Percentiles rank a stretch among this genome's conserved stretches.
Evolutionary conservation across 2,888 invertebrate species (phyloP).

Genomic region (Phaonia tiefii): DNA sequence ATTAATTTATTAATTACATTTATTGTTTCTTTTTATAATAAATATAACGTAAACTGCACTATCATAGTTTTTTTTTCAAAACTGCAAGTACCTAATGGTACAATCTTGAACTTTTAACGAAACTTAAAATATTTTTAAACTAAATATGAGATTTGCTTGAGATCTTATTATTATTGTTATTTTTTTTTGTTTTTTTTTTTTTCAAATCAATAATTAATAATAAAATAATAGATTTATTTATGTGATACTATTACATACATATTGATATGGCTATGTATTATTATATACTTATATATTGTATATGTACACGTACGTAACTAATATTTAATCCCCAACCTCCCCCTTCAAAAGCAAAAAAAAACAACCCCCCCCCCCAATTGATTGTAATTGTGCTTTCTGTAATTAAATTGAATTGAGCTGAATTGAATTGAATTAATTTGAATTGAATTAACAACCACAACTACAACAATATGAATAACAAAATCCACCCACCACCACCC

Average conservation of each 20-base stretch:
- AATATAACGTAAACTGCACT: slow-evolving; percentile 73
- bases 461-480: neutral
- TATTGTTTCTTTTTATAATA: slow-evolving; percentile 32
- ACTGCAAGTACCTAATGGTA: slow-evolving; percentile 71
- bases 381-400: slow-evolving; percentile 33
- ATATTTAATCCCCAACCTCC: neutral
- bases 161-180: slow-evolving; percentile 30
- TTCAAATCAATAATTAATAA: slow-evolving; percentile 51
- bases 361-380: no score
- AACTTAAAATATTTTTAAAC: slow-evolving; percentile 61
- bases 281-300: slow-evolving; percentile 8
- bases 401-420: no score
- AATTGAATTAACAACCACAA: slow-evolving; percentile 13
- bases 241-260: slow-evolving; percentile 41
- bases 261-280: slow-evolving; percentile 35
- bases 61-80: slow-evolving; percentile 69
- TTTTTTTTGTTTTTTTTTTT: slow-evolving; percentile 38
- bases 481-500: slow-evolving; percentile 26
- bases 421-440: slow-evolving; percentile 4
- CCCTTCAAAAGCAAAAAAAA: neutral
- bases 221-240: slow-evolving; percentile 32
- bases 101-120: slow-evolving; percentile 58
- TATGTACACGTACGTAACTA: slow-evolving; percentile 9
- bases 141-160: slow-evolving; percentile 66
- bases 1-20: slow-evolving; percentile 21